Evolutionary conservation across 2,113 vertebrate genomes (phyloP).

Genomic region (Carassius auratus): DNA sequence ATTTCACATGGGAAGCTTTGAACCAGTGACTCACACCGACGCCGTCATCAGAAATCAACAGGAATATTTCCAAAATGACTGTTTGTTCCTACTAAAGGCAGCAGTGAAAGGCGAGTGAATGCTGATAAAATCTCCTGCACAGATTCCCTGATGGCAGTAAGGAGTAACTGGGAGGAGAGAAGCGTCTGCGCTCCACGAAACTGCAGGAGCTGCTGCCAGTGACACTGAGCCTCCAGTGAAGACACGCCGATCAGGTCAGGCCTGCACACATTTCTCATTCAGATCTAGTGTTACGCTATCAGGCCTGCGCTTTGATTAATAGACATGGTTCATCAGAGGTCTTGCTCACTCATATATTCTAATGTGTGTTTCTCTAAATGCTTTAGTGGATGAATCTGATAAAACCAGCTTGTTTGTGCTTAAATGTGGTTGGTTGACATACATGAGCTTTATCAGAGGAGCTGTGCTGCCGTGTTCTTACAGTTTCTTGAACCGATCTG

Average conservation of each 20-base stretch:
- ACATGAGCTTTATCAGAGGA: background rate
- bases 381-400: background rate
- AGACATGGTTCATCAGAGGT: background rate
- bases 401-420: background rate
- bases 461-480: background rate
- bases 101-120: background rate
- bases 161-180: slow-evolving; percentile 66
- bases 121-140: slow-evolving; percentile 46
- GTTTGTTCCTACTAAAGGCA: background rate
- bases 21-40: slow-evolving; percentile 2
- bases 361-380: background rate
- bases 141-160: slow-evolving; percentile 54
- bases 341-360: background rate
- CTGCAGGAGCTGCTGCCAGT: slow-evolving; percentile 48
- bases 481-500: slow-evolving; percentile 48
- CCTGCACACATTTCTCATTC: slow-evolving; percentile 17
- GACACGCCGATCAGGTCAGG: slow-evolving; percentile 40
- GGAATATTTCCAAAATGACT: background rate
- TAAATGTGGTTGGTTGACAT: background rate
- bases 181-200: slow-evolving; percentile 42
- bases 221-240: slow-evolving; percentile 45
- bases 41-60: background rate
- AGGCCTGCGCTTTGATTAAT: slow-evolving; percentile 41
- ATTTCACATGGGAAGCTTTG: slow-evolving; percentile 34
- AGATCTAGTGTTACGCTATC: slow-evolving; percentile 32